These are phyloP conservation scores for Tychaedon coryphoeus DNA, from an alignment of 2,113 vertebrate species.

Conservation along the genomic window DNA sequence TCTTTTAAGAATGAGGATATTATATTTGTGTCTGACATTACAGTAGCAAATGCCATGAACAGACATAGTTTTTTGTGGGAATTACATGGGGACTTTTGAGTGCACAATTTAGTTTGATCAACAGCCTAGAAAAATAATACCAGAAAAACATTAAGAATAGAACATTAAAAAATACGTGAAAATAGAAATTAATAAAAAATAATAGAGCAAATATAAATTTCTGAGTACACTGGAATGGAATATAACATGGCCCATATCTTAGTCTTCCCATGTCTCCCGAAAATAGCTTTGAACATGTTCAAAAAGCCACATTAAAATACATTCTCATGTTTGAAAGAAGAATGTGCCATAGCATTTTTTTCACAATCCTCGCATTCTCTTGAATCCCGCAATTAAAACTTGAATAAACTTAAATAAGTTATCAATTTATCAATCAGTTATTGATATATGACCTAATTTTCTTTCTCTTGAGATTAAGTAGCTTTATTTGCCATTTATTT, in stretches of 20 bases:
- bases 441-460: neutral
- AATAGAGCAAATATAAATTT: neutral
- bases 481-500: neutral
- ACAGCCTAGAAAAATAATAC: neutral
- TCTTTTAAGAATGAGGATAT: neutral
- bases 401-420: neutral
- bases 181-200: neutral
- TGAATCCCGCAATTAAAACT: neutral
- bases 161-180: neutral
- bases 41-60: neutral
- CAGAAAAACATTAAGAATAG: neutral
- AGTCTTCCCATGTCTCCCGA: neutral
- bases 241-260: neutral
- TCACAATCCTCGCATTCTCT: neutral
- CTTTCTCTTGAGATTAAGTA: neutral
- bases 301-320: neutral
- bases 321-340: neutral
- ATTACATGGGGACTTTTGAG: neutral
- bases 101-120: neutral
- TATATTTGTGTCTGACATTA: neutral
- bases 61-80: neutral
- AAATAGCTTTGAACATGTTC: neutral
- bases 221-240: neutral
- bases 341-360: neutral
- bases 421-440: neutral